Conservation (phyloP, 1,140 invertebrate genomes). For the Papilio dardanus region DNA sequence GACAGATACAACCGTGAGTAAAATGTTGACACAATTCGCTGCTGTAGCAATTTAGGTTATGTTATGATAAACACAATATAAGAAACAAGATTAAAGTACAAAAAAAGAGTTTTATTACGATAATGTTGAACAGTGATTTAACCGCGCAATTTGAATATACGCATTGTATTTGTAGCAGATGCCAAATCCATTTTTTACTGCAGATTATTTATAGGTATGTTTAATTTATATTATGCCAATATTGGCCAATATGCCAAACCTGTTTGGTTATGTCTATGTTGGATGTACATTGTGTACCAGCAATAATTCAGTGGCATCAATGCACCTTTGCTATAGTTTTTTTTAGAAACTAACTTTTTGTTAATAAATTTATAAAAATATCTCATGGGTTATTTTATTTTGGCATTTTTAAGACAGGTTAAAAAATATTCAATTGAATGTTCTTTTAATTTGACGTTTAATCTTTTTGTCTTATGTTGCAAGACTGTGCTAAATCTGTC, state of each 20-base stretch:
- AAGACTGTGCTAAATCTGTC: constrained; percentile 52
- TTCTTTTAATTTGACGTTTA: constrained; percentile 15
- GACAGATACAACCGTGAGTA: constrained; percentile 62
- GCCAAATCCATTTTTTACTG: not conserved
- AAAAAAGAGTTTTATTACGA: not conserved
- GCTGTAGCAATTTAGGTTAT: not conserved
- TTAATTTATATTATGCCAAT: no score
- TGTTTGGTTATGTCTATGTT: not conserved
- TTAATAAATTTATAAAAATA: no score
- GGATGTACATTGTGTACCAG: no score
- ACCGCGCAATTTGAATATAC: not conserved
- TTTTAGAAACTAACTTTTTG: no score
- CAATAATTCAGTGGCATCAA: no score
- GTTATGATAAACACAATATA: constrained; percentile 16
- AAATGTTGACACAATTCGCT: not conserved
- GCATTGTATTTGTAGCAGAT: not conserved
- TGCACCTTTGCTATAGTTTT: no score
- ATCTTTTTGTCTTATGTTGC: constrained; percentile 41
- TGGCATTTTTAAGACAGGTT: no score
- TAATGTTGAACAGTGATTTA: not conserved
- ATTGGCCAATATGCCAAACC: not conserved
- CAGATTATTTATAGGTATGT: not conserved
- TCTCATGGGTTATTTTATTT: no score
- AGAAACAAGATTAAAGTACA: not conserved
- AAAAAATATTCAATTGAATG: constrained; percentile 4